A percentile compares a stretch with the other conserved stretches of the same genome.
Conservation (phyloP, 2,113 vertebrate genomes). For the Gambusia affinis region DNA sequence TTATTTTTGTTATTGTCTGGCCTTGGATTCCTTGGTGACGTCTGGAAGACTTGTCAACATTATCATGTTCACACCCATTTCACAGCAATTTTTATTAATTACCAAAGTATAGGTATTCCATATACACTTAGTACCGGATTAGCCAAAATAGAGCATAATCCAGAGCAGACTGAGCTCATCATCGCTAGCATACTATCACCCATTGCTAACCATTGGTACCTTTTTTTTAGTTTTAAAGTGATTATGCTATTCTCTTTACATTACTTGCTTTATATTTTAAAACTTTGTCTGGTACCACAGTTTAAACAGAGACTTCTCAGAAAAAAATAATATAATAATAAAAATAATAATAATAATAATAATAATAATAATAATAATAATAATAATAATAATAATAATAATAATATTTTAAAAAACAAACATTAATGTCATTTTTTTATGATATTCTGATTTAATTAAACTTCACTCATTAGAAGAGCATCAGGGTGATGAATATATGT, state of each 20-base stretch:
- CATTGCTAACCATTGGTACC: too few species aligned
- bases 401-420: slow-evolving; percentile 11
- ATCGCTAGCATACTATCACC: too few species aligned
- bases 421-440: slow-evolving; percentile 44
- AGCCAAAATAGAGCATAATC: too few species aligned
- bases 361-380: slow-evolving; percentile 6
- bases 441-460: slow-evolving; percentile 76
- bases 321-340: too few species aligned
- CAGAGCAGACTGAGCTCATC: too few species aligned
- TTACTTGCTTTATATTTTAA: slow-evolving; percentile 27
- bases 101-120: too few species aligned
- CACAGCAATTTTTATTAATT: too few species aligned
- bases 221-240: slow-evolving; percentile 18
- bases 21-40: not conserved
- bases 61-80: not conserved
- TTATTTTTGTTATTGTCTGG: too few species aligned
- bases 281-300: slow-evolving; percentile 40
- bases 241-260: slow-evolving; percentile 48
- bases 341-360: slow-evolving; percentile 3
- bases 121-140: too few species aligned
- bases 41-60: not conserved
- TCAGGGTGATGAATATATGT: slow-evolving; percentile 72
- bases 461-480: slow-evolving; percentile 67
- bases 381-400: too few species aligned
- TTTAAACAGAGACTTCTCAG: slow-evolving; percentile 7